Evolutionary conservation across 23 tunicate species (phyloP), one percentile per base, ranked within the genome.

Genomic region (Styela plicata): DNA sequence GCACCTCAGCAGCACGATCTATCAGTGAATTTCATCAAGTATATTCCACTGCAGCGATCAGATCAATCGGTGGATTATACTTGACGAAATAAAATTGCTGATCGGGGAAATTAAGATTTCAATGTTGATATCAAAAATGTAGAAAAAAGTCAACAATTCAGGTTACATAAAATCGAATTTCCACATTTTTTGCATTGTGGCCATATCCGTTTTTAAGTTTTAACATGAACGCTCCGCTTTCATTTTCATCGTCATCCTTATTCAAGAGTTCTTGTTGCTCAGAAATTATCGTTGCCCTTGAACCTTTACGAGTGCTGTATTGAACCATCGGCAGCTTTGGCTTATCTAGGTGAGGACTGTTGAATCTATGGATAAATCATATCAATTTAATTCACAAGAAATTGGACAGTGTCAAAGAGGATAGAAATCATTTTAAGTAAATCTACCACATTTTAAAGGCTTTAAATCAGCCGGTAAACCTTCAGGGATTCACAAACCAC

Each of bases 101-200:
- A n/a, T n/a, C n/a, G n/a, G n/a, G n/a, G n/a, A n/a, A n/a, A n/a
- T n/a, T n/a, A n/a, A n/a, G n/a, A n/a, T n/a, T n/a, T n/a, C n/a
- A 57, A 57, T 21, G 65, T 62, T 22, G 1, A 0, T 21, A 62
- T 62, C n/a, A 0, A 23, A 0, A 62, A 62, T 22, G 65, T 21
- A 62, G 22, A 0, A 57, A 21, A 0, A 62, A 62, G n/a, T 62
- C 0, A 67, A 16, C 31, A 27, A 67, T 18, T 67, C 24, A 67
- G 24, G 30, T 67, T 16, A 67, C 71, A 67, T 67, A 67, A 67
- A 67, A 67, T 67, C 31, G 19, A 22, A 67, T 67, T 29, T 67
- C 71, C 13, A 67, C 71, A 67, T 67, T 67, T 22, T 67, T 67
- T 19, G 71, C 71, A 16, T 29, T 67, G 71, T 67, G 71, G n/a